Base-by-base conservation (phyloP, 2,888 invertebrate genomes). In the Chaitophorus viminalis region DNA sequence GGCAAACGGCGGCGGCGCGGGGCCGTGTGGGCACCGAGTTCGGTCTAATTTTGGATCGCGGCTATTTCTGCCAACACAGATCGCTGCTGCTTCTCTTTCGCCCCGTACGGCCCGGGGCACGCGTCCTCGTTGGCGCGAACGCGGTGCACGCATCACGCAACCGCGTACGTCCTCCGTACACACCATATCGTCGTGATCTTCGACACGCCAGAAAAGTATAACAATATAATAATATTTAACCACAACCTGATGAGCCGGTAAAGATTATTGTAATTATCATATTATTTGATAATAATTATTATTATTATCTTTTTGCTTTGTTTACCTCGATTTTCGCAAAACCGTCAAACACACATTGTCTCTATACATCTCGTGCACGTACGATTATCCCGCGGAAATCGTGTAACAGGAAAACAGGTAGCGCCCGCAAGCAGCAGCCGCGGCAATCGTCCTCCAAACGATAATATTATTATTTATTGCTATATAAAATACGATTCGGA, bases 21-120 rank as follows among this genome's bases (percentile, higher is more conserved):
- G 18, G 76, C 4, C 36, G 11, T 76, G 11, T 79, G 6, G 65
- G 70, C 65, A 52, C 65, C 65, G 76, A 75, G 74, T 21, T 6
- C 75, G 74, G 81, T 87, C 87, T 87, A 87, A 85, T 87, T 87
- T 81, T 87, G 87, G 87, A 87, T 46, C 87, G 74, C 33, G 39
- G 87, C 81, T 74, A 81, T 86, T 86, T 86, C 72, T 86, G 79
- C 86, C 79, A 25, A 72, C 60, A 17, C 79, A 70, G 54, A 84
- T 36, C 21, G 39, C 78, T 21, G 75, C 78, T 46, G 31, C 46
- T 36, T 21, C n/a, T 78, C 36, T 29, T 9, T 46, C 81, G 52
- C 25, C 78, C 36, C 52, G 82, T 21, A 21, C 77, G 14, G 46
- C 21, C 18, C 29, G 60, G 52, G 18, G 36, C 46, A 52, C 68